Evolutionary conservation across 2,797 vertebrate species (phyloP), one percentile per base, ranked within the genome.

Genomic region (Falco rusticolus): DNA sequence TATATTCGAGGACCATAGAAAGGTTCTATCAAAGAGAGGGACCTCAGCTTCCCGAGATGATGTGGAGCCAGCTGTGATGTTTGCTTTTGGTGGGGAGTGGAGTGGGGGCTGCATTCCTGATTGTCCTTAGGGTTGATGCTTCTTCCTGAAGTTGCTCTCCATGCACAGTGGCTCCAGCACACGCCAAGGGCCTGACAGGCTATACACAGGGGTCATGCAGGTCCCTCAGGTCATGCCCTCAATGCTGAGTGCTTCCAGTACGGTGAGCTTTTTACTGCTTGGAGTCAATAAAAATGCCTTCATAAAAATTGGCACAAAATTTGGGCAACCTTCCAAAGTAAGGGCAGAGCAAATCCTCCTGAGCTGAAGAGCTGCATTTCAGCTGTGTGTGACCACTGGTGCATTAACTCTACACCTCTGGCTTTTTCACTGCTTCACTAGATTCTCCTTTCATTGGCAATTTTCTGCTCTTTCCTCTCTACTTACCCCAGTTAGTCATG

Each of bases 161-260:
- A 37, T 2, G 1, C 0, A 4, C 19, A 11, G 34, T 14, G 5
- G 61, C 76, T 77, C 50, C 69, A 43, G 26, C 2, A 3, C 7
- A 7, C 0, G 2, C 47, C 64, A n/a, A 48, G 11, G 29, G 29
- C 26, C 15, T 1, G 7, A 41, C 0, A 0, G 29, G 16, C 79
- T 83, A 59, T 45, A 53, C 22, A 5, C 26, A 63, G 41, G 53
- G 64, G 80, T 39, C 26, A 6, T 0, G 4, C 33, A 66, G 47
- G 29, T 45, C 39, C 29, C 18, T 70, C 56, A 56, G 59, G 28
- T 76, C 70, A 65, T 33, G 45, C 41, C n/a, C 64, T 2, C 6
- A 68, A 26, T 43, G 16, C 34, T 6, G 25, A 88, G 26, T 31
- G 60, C 71, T 93, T 71, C 71, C 53, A 63, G 19, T 69, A 31